Conservation (phyloP, 92 coral and sea anemone genomes). For the Desmophyllum pertusum region DNA sequence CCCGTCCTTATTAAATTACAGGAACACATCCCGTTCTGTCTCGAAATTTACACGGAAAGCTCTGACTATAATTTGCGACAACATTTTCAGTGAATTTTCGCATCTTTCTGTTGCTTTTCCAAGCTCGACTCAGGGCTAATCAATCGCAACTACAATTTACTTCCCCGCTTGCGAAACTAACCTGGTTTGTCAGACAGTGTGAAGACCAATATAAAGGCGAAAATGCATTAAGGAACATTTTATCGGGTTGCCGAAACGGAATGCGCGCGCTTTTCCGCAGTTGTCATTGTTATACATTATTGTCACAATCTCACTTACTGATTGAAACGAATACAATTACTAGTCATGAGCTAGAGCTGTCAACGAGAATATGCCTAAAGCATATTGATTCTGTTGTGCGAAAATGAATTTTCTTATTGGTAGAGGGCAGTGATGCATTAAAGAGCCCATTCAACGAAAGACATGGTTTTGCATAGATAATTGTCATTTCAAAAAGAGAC, state of each 20-base stretch:
- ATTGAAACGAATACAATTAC: not conserved
- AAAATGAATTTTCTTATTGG: not conserved
- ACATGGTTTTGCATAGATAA: conserved; percentile 12
- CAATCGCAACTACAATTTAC: not conserved
- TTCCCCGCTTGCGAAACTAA: not conserved
- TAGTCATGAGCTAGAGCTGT: not conserved
- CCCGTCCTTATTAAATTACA: not conserved
- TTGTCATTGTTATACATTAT: not conserved
- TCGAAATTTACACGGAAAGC: not conserved
- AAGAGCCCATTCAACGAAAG: not conserved
- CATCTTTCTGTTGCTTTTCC: not conserved
- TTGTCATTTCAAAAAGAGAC: not conserved
- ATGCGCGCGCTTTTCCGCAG: not conserved
- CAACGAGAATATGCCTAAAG: not conserved
- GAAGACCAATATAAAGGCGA: not conserved
- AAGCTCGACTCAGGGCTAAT: not conserved
- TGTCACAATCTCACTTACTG: not conserved
- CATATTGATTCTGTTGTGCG: not conserved
- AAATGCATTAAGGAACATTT: not conserved
- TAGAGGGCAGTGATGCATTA: not conserved
- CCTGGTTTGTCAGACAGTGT: not conserved
- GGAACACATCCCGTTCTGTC: not conserved
- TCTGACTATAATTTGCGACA: not conserved
- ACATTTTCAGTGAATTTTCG: no score
- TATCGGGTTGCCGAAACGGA: not conserved